phyloP scores from a whole-genome alignment of 2,797 vertebrate genomes.

The Hypotaenidia okinawae region DNA sequence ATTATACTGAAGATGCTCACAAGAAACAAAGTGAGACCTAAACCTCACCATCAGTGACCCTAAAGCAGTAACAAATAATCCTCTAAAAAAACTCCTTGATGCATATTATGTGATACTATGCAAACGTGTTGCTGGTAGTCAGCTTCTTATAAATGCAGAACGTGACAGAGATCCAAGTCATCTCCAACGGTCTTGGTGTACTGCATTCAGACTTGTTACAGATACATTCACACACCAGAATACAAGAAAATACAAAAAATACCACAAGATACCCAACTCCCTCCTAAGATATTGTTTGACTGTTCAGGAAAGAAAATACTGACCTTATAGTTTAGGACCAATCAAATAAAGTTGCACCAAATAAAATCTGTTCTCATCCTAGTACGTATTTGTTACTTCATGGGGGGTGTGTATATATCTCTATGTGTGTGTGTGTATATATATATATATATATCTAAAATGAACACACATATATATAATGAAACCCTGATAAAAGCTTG shows the following conservation, averaged over 20 bases:
- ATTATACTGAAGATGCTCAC: background rate
- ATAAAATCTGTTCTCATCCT: background rate
- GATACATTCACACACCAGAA: background rate
- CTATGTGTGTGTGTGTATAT: too few relatives aligned
- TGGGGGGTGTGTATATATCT: too few relatives aligned
- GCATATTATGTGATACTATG: background rate
- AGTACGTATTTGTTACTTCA: background rate
- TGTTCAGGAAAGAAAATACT: background rate
- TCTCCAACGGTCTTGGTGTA: background rate
- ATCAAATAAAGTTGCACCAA: background rate
- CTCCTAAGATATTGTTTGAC: background rate
- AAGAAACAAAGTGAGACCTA: background rate
- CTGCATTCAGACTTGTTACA: background rate
- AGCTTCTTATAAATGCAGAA: background rate
- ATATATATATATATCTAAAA: background rate
- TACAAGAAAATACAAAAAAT: background rate
- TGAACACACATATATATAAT: too few relatives aligned
- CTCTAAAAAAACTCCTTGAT: background rate
- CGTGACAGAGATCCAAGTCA: background rate
- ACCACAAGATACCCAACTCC: background rate
- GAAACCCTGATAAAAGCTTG: background rate
- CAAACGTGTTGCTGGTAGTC: background rate
- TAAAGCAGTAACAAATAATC: background rate
- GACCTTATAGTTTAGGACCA: background rate
- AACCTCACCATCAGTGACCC: background rate